Evolutionary conservation across 2,888 invertebrate species (phyloP), one percentile per base, ranked within the genome.

Genomic region (Apotomis turbidana): DNA sequence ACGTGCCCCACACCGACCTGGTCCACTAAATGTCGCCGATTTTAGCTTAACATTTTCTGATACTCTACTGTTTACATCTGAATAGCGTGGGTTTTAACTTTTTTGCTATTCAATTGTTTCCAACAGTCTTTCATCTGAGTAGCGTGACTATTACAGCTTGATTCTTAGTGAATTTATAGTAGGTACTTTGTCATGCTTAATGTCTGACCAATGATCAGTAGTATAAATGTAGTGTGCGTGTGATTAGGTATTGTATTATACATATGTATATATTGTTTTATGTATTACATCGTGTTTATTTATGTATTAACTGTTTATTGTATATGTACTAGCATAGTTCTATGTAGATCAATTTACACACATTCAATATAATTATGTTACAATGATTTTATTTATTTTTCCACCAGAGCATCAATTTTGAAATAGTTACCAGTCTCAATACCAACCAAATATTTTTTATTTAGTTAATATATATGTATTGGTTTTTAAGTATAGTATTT

Each of bases 1-100:
- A 74, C 4, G 81, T 88, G 5, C 84, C 85, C 15, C 86, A 87
- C 71, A 74, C 51, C 44, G 82, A 84, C 57, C 44, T 27, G n/a
- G 27, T 27, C 27, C 55, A 66, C 66, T 66, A 66, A 57, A 55
- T 8, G 74, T 87, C 77, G 78, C 38, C 57, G 62, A 74, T 58
- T 59, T 63, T 71, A 66, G 70, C 62, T 70, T 58, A 68, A n/a
- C 36, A 15, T 64, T 51, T 73, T 63, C 67, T 44, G 52, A 27
- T 46, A 13, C 36, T 54, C 44, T 38, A 59, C 54, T 70, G 36
- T 60, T 54, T 69, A 36, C 46, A 46, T 54, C 54, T 38, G 13
- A 49, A 13, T 8, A 10, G 36, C n/a, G 13, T 41, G 2, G 27
- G 27, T 27, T 27, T 70, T 58, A 68, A n/a, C 36, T 64, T 51